Evolutionary conservation across 2,888 invertebrate species (phyloP), one percentile per base, ranked within the genome.

Genomic region (Lamellibrachia columna): DNA sequence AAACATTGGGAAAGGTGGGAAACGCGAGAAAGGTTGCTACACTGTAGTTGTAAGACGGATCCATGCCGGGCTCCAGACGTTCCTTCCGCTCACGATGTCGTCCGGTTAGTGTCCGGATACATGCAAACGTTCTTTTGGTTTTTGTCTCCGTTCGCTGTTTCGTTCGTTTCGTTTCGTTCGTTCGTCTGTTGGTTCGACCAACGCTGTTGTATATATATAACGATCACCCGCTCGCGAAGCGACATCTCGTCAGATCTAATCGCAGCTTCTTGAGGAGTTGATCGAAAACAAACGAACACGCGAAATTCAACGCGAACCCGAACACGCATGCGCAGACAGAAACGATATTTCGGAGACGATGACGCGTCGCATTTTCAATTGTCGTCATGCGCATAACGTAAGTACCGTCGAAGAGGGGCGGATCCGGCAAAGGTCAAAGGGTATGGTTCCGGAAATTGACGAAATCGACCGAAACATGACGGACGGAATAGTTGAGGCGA

Each of bases 401-500:
- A 75, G 75, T 75, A 75, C 75, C 22, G 22, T n/a, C 22, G 75
- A 75, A 75, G 75, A 75, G 75, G 60, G 75, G 22, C 75, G 75
- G 75, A 75, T 75, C 75, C 75, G 75, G 75, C 75, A 75, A 75
- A 75, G 75, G 75, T 15, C 75, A 75, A 75, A 75, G 75, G 75
- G 75, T 22, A 75, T 11, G 22, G 75, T 75, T 75, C 75, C 75
- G 75, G 75, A 75, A 75, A 75, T 75, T 75, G 75, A 75, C 75
- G 75, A 75, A 75, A 75, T 75, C 75, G 75, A 75, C 75, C 75
- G 75, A 75, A 15, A 75, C 75, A 22, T 75, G 75, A 75, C 75
- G 75, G 75, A 75, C 75, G 75, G 75, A 75, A 75, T 75, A 15
- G 22, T 6, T 75, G 75, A 75, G n/a, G 22, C 75, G 75, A 75